Evolutionary conservation across 1,140 invertebrate genomes (phyloP).

Genomic region (Latrodectus geometricus): DNA sequence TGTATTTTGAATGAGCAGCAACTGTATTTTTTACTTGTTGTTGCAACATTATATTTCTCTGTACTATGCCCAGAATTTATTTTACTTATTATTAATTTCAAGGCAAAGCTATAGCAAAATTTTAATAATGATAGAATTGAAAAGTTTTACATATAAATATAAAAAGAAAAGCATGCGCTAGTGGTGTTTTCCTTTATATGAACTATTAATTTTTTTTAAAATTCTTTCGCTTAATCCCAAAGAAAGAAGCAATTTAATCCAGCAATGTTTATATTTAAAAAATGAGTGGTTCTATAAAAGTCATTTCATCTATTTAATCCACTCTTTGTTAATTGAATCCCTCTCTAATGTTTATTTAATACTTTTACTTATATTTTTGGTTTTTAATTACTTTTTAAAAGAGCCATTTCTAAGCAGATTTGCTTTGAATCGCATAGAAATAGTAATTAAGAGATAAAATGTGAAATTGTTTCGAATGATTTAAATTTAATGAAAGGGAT

Average conservation of each 20-base stretch:
- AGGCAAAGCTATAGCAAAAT: no score
- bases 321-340: constrained; percentile 58
- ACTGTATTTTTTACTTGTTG: no score
- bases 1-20: no score
- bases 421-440: constrained; percentile 11
- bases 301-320: constrained; percentile 42
- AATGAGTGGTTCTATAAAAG: constrained; percentile 28
- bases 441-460: constrained; percentile 58
- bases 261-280: not conserved
- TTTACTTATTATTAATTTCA: no score
- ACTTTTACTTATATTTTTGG: constrained; percentile 41
- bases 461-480: constrained; percentile 38
- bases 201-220: constrained; percentile 50
- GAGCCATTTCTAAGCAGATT: constrained; percentile 2
- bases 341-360: constrained; percentile 50
- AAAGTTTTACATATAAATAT: no score
- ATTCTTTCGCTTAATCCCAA: constrained; percentile 43
- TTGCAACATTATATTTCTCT: no score
- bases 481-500: constrained; percentile 43
- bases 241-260: constrained; percentile 47
- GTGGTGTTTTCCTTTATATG: constrained; percentile 15
- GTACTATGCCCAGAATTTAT: no score
- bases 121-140: no score
- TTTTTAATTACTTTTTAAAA: constrained; percentile 6
- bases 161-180: no score